Evolutionary conservation across 2,888 invertebrate species (phyloP).

Genomic region (Patella caerulea): DNA sequence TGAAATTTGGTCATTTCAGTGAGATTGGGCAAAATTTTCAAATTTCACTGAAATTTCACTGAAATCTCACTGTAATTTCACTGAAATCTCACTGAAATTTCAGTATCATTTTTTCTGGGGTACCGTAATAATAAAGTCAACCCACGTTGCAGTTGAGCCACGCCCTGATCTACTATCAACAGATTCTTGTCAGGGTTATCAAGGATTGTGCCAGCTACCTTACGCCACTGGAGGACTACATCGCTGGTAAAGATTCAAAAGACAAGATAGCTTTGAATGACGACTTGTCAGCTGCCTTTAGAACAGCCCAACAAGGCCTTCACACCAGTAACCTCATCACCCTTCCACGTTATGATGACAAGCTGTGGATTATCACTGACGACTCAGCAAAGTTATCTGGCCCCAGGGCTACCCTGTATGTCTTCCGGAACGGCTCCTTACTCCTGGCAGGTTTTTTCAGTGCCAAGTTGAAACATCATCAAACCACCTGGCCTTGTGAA

Average conservation of each 20-base stretch:
- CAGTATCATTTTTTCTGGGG: too few species aligned
- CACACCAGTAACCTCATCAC: neutral
- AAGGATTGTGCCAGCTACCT: neutral
- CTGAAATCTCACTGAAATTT: too few species aligned
- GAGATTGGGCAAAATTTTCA: too few species aligned
- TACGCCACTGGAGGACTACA: neutral
- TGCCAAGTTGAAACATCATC: constrained; percentile 13
- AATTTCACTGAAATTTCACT: too few species aligned
- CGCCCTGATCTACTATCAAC: too few species aligned
- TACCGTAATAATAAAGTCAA: too few species aligned
- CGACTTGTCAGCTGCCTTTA: neutral
- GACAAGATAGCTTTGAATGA: neutral
- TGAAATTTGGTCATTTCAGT: too few species aligned
- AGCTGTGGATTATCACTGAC: neutral
- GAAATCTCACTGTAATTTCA: too few species aligned
- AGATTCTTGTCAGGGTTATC: neutral
- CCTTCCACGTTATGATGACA: neutral
- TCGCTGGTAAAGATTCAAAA: neutral
- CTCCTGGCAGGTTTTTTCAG: neutral
- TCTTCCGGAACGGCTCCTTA: neutral
- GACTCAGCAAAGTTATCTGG: neutral
- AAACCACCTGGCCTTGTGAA: constrained; percentile 19
- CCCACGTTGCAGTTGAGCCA: too few species aligned
- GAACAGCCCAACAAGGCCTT: neutral
- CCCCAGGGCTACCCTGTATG: neutral